A percentile compares a stretch with the other conserved stretches of the same genome.
These are phyloP conservation scores for Stegodyphus dumicola DNA, from an alignment of 1,140 invertebrate genomes.

Conservation along the genomic window DNA sequence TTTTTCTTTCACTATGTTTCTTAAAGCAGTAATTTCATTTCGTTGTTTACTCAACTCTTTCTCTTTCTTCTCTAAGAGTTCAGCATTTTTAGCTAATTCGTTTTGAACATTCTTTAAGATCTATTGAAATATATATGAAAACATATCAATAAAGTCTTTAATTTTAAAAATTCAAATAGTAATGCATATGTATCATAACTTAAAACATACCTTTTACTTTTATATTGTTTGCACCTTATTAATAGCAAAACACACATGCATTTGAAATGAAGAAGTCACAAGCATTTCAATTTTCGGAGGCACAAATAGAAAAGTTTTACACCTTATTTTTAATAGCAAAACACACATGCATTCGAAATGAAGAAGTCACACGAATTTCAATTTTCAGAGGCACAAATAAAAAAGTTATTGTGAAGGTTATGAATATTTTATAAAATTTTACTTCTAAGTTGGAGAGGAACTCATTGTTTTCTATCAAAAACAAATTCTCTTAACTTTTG, in stretches of 20 bases:
- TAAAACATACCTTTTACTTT: neutral
- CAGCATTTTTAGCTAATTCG: constrained; percentile 65
- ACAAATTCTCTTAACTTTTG: too few relatives aligned
- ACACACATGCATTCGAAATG: too few relatives aligned
- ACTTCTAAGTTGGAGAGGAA: neutral
- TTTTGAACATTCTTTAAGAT: constrained; percentile 55
- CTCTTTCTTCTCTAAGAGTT: constrained; percentile 61
- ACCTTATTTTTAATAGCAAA: too few relatives aligned
- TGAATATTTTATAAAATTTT: neutral
- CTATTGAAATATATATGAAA: constrained; percentile 5
- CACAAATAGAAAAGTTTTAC: too few relatives aligned
- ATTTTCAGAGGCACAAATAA: neutral
- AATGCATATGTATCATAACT: neutral
- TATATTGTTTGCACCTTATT: too few relatives aligned
- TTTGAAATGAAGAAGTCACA: too few relatives aligned
- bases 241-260: neutral
- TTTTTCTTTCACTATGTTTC: constrained; percentile 56
- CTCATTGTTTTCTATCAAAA: too few relatives aligned
- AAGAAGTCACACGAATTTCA: too few relatives aligned
- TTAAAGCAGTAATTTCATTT: constrained; percentile 65
- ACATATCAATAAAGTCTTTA: neutral
- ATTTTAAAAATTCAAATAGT: neutral
- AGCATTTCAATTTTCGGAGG: too few relatives aligned
- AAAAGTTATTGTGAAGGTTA: neutral
- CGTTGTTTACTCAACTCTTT: constrained; percentile 65